Conservation (phyloP, 1,140 invertebrate species). For the Orius laevigatus region DNA sequence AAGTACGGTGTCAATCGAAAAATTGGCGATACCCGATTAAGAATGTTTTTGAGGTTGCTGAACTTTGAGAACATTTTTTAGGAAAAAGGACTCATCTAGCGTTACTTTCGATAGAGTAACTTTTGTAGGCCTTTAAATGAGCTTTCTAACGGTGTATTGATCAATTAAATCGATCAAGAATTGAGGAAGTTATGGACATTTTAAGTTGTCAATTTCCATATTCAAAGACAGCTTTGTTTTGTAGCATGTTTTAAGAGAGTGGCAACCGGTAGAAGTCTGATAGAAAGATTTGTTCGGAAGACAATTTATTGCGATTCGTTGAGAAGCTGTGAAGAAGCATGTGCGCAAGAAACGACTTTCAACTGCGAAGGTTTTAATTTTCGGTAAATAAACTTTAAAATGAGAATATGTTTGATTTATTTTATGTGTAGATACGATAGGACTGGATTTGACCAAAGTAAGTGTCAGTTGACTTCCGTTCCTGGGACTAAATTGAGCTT, state of each 20-base stretch:
- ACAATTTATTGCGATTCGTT: conserved; percentile 48
- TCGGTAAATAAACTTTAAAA: conserved; percentile 32
- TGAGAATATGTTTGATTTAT: neutral
- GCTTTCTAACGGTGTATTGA: no score
- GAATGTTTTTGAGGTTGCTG: neutral
- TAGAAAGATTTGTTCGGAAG: conserved; percentile 42
- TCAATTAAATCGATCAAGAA: no score
- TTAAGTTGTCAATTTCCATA: neutral
- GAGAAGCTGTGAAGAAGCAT: conserved; percentile 54
- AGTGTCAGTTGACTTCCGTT: conserved; percentile 51
- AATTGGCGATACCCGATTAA: neutral
- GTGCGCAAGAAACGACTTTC: conserved; percentile 52
- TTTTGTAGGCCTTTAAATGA: no score
- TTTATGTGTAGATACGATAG: conserved; percentile 20
- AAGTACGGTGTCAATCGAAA: no score
- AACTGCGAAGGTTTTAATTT: conserved; percentile 69
- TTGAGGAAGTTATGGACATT: no score
- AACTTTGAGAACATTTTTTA: neutral
- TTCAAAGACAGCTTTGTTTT: conserved; percentile 20
- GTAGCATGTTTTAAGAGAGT: conserved; percentile 57
- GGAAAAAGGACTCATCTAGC: neutral
- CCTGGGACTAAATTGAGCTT: conserved; percentile 44
- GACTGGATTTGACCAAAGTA: conserved; percentile 29
- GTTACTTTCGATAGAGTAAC: neutral
- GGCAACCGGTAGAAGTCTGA: conserved; percentile 46